A percentile compares a stretch with the other conserved stretches of the same genome.
Evolutionary conservation across 2,113 vertebrate species (phyloP).

Genomic region (Loxodonta africana): DNA sequence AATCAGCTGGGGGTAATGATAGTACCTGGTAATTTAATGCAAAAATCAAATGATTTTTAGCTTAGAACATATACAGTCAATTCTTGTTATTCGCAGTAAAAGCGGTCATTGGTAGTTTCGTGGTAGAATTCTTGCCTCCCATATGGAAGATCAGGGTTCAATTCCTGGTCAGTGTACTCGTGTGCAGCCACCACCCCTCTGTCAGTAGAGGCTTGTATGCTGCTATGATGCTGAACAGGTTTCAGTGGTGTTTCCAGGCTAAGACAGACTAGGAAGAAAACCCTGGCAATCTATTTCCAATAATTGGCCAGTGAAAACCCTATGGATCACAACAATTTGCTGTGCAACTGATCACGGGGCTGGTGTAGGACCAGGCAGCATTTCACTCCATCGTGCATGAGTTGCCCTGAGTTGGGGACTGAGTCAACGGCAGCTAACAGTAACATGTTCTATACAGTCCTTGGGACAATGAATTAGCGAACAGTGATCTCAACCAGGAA

Average conservation of each 20-base stretch:
- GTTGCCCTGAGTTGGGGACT: neutral
- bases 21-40: fast-evolving
- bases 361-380: neutral
- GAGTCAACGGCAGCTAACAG: neutral
- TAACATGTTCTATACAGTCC: neutral
- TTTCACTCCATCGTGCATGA: neutral
- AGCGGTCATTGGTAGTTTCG: neutral
- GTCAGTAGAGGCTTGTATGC: neutral
- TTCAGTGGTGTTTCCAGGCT: neutral
- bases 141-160: neutral
- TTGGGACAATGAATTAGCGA: neutral
- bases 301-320: neutral
- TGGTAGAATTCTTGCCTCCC: neutral
- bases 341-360: neutral
- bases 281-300: neutral
- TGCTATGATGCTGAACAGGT: neutral
- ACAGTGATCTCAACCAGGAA: neutral
- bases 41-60: neutral
- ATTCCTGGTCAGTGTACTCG: too few relatives aligned
- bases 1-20: fast-evolving
- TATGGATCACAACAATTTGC: neutral
- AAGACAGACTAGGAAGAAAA: neutral
- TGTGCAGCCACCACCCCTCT: neutral
- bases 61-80: neutral
- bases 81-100: neutral